Conservation (phyloP, 2,797 vertebrate genomes). For the Acipenser oxyrinchus region DNA sequence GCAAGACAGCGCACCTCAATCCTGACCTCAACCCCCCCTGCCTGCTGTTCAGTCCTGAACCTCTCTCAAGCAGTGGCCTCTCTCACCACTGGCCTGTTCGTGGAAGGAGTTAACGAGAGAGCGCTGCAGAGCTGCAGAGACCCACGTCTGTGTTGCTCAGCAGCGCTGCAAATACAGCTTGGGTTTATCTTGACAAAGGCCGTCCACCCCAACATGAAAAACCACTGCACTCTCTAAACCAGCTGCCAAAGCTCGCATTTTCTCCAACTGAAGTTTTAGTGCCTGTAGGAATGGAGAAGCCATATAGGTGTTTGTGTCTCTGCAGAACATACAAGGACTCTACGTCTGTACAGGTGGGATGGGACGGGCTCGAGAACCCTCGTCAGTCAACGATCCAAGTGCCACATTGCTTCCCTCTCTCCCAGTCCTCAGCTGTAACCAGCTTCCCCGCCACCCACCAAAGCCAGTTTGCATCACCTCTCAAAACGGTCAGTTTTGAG, state of each 20-base stretch:
- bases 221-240: not conserved
- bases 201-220: slow-evolving; percentile 39
- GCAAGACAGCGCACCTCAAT: no score
- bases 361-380: slow-evolving; percentile 38
- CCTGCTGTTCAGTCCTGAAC: no score
- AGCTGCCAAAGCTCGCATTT: slow-evolving; percentile 61
- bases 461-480: no score
- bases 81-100: no score
- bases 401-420: slow-evolving; percentile 31
- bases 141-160: slow-evolving; percentile 20
- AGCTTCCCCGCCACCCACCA: not conserved
- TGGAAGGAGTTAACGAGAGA: no score
- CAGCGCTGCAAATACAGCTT: slow-evolving; percentile 41
- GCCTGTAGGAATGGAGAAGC: no score
- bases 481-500: no score
- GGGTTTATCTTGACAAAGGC: slow-evolving; percentile 4
- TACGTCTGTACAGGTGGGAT: slow-evolving; percentile 38
- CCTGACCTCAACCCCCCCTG: no score
- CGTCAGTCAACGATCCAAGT: slow-evolving; percentile 28
- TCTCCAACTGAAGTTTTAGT: slow-evolving; percentile 38
- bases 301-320: not conserved
- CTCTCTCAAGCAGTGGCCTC: no score
- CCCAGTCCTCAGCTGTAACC: slow-evolving; percentile 31
- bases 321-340: not conserved
- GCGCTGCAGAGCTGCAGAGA: no score